phyloP scores from a whole-genome alignment of 2,113 vertebrate genomes.

The Brachionichthys hirsutus region DNA sequence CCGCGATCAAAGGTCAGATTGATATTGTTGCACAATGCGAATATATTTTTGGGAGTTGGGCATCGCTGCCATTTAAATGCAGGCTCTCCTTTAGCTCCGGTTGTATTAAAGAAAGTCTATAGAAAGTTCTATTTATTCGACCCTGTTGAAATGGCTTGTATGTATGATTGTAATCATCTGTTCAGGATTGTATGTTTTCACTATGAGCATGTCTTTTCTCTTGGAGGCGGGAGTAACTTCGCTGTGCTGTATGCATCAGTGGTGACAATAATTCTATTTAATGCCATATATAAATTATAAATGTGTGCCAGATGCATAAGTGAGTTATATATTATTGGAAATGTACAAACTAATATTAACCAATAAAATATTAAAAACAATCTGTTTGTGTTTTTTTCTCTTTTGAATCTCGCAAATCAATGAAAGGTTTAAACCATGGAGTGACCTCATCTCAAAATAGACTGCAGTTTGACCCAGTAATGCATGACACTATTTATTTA shows the following conservation, averaged over 20 bases:
- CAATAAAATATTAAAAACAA: slow-evolving; percentile 60
- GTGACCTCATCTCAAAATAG: too few relatives aligned
- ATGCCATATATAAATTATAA: slow-evolving; percentile 49
- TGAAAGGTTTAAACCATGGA: not conserved
- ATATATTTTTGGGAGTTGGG: slow-evolving; percentile 7
- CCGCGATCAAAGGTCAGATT: slow-evolving; percentile 10
- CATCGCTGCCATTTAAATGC: slow-evolving; percentile 39
- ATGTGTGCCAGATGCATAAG: slow-evolving; percentile 58
- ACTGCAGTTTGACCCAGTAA: too few relatives aligned
- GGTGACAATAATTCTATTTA: slow-evolving; percentile 33
- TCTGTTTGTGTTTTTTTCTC: too few relatives aligned
- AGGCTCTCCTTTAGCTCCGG: slow-evolving; percentile 25
- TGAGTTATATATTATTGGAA: slow-evolving; percentile 61
- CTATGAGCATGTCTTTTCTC: slow-evolving; percentile 64
- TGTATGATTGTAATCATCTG: slow-evolving; percentile 31
- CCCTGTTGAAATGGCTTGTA: slow-evolving; percentile 1
- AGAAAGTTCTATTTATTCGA: slow-evolving; percentile 19
- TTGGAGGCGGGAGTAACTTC: slow-evolving; percentile 37
- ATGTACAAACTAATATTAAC: slow-evolving; percentile 57
- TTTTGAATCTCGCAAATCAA: not conserved
- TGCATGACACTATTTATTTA: slow-evolving; percentile 18
- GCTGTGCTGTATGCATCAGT: slow-evolving; percentile 34
- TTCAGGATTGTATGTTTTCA: slow-evolving; percentile 46
- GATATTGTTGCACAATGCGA: slow-evolving; percentile 34
- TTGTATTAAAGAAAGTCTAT: slow-evolving; percentile 14